Conservation (phyloP, 2,888 invertebrate species). For the Ptychoptera albimana region DNA sequence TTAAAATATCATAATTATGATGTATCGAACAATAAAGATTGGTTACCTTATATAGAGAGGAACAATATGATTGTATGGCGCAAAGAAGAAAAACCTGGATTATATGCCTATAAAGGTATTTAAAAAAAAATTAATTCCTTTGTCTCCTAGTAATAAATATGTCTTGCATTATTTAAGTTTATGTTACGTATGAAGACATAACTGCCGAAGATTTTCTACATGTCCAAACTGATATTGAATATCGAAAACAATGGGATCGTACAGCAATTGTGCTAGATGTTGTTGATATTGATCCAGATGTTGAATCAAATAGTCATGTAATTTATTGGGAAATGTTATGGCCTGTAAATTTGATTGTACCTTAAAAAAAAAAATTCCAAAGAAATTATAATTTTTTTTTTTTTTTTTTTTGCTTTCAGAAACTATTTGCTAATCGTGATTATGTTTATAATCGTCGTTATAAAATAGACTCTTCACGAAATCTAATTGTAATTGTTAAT, state of each 20-base stretch:
- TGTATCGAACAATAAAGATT: conserved; percentile 29
- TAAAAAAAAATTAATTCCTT: not conserved
- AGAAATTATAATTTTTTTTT: conserved; percentile 4
- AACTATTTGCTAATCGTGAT: conserved; percentile 69
- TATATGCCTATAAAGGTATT: conserved; percentile 62
- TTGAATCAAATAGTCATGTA: conserved; percentile 46
- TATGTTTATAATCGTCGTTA: conserved; percentile 68
- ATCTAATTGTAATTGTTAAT: conserved; percentile 47
- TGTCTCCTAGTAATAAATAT: not conserved
- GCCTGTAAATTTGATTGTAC: conserved; percentile 44
- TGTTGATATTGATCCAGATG: conserved; percentile 45
- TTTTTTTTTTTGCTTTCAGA: conserved; percentile 32
- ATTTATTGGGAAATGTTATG: conserved; percentile 82
- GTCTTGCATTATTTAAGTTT: conserved; percentile 38
- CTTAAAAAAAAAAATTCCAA: not conserved
- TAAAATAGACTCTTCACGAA: conserved; percentile 37
- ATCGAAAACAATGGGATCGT: conserved; percentile 64
- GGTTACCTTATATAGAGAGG: conserved; percentile 67
- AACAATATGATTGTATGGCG: conserved; percentile 71
- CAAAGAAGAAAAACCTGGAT: conserved; percentile 47
- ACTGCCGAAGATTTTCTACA: conserved; percentile 63
- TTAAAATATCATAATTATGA: conserved; percentile 10
- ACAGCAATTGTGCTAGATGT: conserved; percentile 56
- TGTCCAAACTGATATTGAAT: conserved; percentile 65
- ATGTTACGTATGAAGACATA: conserved; percentile 66